These are phyloP conservation scores for Campylorhamphus procurvoides DNA, from an alignment of 2,113 vertebrate genomes.

Conservation along the genomic window DNA sequence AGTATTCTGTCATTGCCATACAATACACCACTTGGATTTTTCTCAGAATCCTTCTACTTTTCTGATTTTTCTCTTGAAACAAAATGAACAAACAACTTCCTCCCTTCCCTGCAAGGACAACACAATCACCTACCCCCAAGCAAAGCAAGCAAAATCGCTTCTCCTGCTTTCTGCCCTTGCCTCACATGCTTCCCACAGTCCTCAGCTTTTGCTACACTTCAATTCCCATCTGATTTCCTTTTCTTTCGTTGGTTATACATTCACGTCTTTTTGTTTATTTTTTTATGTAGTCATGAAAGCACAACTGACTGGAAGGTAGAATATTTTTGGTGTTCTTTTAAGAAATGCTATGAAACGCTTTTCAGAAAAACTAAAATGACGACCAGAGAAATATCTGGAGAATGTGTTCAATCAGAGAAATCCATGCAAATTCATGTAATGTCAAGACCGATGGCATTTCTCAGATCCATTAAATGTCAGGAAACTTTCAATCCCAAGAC, in stretches of 20 bases:
- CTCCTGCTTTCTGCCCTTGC: background rate
- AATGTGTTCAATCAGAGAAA: background rate
- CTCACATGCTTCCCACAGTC: background rate
- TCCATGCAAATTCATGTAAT: background rate
- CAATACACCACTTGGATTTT: background rate
- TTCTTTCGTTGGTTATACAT: background rate
- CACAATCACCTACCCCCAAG: background rate
- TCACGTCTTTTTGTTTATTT: background rate
- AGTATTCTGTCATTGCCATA: background rate
- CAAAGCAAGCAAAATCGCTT: background rate
- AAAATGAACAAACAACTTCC: background rate
- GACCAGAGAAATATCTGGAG: background rate
- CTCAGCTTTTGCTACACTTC: background rate
- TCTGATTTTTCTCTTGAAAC: background rate
- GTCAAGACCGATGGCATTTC: background rate
- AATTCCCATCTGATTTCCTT: background rate
- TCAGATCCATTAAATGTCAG: background rate
- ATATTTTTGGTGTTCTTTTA: background rate
- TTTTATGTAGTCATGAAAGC: slow-evolving; percentile 14
- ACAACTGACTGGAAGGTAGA: background rate
- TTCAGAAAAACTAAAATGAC: background rate
- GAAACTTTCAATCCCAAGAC: background rate
- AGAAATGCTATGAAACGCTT: background rate
- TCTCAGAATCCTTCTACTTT: background rate
- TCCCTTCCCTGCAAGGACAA: background rate